Evolutionary conservation across 2,797 vertebrate species (phyloP), one percentile per base, ranked within the genome.

Genomic region (Phataginus tetradactyla): DNA sequence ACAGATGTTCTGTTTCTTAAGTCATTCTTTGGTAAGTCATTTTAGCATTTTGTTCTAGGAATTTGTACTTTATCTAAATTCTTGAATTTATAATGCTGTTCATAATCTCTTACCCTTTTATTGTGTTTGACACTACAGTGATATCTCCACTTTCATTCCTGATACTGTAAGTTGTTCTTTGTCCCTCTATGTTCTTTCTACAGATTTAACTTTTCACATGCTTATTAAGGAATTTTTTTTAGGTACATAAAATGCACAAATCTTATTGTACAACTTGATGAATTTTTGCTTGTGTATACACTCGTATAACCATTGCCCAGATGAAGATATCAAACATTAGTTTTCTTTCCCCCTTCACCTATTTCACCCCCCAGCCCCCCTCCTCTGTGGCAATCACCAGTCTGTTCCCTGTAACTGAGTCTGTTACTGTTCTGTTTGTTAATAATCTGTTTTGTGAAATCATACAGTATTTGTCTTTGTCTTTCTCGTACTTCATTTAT

Each of bases 181-280:
- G 18, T 86, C 32, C 39, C 27, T 85, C 23, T 88, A 49, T 63
- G 9, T 66, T 83, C 49, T 89, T 93, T 88, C 37, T 53, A 34
- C 23, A 66, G 11, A 20, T 72, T 75, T 83, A 21, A 14, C n/a
- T 86, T 86, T 86, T 66, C 42, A 51, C 23, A 86, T 57, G 21
- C 74, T 95, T 74, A 51, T 57, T 68, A 75, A 91, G 53, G 59
- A 91, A 61, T 14, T 66, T 91, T 95, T 68, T 74, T 45, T 45
- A 45, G 45, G 45, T 45, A 45, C 45, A 45, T 45, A 45, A 45
- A 45, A 45, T 45, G 2, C 10, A 45, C 45, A 45, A 45, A 45
- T 45, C 45, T 45, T 45, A 45, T 10, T 45, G 11, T 45, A 45
- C 45, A 45, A 11, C 45, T 45, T 45, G 45, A 45, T 45, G 45